Percentiles rank a stretch among this genome's conserved stretches.
These are phyloP conservation scores for Lophius piscatorius DNA, from an alignment of 2,113 vertebrate genomes.

Conservation along the genomic window DNA sequence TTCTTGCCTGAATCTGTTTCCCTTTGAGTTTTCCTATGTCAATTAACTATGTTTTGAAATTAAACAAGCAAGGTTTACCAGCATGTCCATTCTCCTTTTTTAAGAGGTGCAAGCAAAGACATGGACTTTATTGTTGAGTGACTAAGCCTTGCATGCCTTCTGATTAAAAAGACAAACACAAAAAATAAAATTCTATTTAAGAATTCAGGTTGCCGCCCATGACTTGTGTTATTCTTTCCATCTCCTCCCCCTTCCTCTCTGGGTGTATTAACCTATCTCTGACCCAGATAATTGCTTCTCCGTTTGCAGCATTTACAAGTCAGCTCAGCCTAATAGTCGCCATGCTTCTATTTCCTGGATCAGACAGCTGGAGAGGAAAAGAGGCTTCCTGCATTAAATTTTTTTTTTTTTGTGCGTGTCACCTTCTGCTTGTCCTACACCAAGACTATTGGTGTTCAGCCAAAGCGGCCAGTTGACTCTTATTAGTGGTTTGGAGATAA, in stretches of 20 bases:
- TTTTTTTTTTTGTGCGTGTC: too few relatives aligned
- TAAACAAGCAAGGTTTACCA: too few relatives aligned
- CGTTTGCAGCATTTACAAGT: slow-evolving; percentile 61
- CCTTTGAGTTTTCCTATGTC: neutral
- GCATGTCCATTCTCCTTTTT: too few relatives aligned
- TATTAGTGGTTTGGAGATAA: too few relatives aligned
- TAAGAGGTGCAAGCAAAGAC: neutral
- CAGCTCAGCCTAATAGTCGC: slow-evolving; percentile 54
- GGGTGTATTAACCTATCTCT: slow-evolving; percentile 56
- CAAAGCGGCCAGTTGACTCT: too few relatives aligned
- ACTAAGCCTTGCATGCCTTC: neutral
- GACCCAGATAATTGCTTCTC: slow-evolving; percentile 65
- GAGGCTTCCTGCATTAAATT: neutral
- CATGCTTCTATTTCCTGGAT: slow-evolving; percentile 49
- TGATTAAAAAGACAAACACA: too few relatives aligned
- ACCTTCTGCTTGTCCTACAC: too few relatives aligned
- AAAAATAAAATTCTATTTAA: too few relatives aligned
- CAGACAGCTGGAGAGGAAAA: slow-evolving; percentile 16
- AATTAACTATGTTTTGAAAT: too few relatives aligned
- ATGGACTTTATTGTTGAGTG: neutral
- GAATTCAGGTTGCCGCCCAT: slow-evolving; percentile 29
- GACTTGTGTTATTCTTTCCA: neutral
- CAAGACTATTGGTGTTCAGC: too few relatives aligned
- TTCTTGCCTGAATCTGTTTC: neutral
- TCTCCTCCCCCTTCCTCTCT: slow-evolving; percentile 13